Percentiles rank a stretch among this genome's conserved stretches.
These are phyloP conservation scores for Apodemia mormo DNA, from an alignment of 2,888 invertebrate genomes.

Conservation along the genomic window DNA sequence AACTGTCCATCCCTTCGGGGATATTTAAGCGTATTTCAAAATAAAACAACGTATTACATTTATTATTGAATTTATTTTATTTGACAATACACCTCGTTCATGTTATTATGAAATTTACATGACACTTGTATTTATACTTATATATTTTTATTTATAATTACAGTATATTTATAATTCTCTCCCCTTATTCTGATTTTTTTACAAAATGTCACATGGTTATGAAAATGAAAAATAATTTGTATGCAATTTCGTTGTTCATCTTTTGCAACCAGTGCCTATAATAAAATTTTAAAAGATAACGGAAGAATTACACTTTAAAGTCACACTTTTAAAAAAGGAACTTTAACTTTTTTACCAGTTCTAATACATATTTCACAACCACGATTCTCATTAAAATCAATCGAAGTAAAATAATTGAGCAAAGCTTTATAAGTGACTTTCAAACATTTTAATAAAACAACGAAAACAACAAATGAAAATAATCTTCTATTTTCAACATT, in stretches of 20 bases:
- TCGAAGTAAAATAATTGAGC: slow-evolving; percentile 69
- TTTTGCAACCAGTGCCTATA: slow-evolving; percentile 8
- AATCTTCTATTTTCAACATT: slow-evolving; percentile 13
- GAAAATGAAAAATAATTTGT: slow-evolving; percentile 16
- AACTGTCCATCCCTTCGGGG: too few species aligned
- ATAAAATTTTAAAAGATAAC: slow-evolving; percentile 17
- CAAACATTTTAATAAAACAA: slow-evolving; percentile 71
- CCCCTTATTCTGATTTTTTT: neutral
- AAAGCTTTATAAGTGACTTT: slow-evolving; percentile 64
- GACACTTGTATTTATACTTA: slow-evolving; percentile 17
- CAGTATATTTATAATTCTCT: slow-evolving; percentile 15
- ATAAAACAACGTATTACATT: slow-evolving; percentile 42
- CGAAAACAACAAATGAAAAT: slow-evolving; percentile 32
- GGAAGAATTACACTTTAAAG: slow-evolving; percentile 70
- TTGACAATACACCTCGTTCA: slow-evolving; percentile 10
- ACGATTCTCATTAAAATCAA: slow-evolving; percentile 52
- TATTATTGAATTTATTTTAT: slow-evolving; percentile 18
- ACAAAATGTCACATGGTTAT: slow-evolving; percentile 12
- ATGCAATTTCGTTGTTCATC: slow-evolving; percentile 14
- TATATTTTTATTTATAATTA: slow-evolving; percentile 12
- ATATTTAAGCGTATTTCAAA: slow-evolving; percentile 27
- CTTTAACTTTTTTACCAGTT: slow-evolving; percentile 53
- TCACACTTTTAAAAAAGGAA: slow-evolving; percentile 64
- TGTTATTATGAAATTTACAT: slow-evolving; percentile 19
- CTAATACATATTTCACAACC: slow-evolving; percentile 73